A percentile compares a stretch with the other conserved stretches of the same genome.
These are phyloP conservation scores for Calyptomena viridis DNA, from an alignment of 2,113 vertebrate species.

Conservation along the genomic window DNA sequence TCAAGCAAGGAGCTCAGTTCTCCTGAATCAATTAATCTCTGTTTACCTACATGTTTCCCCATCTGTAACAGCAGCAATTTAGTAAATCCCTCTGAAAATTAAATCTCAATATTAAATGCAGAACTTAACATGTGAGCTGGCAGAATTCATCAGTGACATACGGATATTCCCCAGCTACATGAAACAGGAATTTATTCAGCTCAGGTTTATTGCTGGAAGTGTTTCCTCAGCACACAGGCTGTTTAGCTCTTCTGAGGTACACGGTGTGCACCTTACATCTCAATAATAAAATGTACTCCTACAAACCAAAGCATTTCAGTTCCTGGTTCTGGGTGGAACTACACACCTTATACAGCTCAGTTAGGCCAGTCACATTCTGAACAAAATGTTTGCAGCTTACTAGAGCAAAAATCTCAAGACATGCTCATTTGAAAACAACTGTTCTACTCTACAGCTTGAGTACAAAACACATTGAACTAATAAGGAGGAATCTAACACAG, in stretches of 20 bases:
- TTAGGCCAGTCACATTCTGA: fast-evolving
- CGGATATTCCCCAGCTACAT: not conserved
- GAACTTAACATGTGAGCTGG: not conserved
- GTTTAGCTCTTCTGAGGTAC: not conserved
- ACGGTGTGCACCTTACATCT: fast-evolving
- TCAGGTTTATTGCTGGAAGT: not conserved
- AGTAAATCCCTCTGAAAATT: conserved; percentile 34
- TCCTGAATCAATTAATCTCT: not conserved
- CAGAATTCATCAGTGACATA: not conserved
- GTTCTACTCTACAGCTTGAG: not conserved
- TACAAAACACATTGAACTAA: not conserved
- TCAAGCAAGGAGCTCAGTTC: not conserved
- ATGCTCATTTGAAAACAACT: not conserved
- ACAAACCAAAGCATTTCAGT: not conserved
- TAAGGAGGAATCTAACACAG: not conserved
- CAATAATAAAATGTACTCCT: not conserved
- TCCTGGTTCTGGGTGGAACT: not conserved
- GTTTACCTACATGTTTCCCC: not conserved
- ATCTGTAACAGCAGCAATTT: not conserved
- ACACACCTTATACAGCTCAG: not conserved
- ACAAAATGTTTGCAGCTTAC: not conserved
- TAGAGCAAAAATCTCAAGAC: not conserved
- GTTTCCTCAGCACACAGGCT: not conserved
- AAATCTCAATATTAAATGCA: conserved; percentile 5
- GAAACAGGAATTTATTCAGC: conserved; percentile 8